Percentiles rank a stretch among this genome's conserved stretches.
These are phyloP conservation scores for Orestias chungarensis DNA, from an alignment of 2,797 vertebrate species.

Conservation along the genomic window DNA sequence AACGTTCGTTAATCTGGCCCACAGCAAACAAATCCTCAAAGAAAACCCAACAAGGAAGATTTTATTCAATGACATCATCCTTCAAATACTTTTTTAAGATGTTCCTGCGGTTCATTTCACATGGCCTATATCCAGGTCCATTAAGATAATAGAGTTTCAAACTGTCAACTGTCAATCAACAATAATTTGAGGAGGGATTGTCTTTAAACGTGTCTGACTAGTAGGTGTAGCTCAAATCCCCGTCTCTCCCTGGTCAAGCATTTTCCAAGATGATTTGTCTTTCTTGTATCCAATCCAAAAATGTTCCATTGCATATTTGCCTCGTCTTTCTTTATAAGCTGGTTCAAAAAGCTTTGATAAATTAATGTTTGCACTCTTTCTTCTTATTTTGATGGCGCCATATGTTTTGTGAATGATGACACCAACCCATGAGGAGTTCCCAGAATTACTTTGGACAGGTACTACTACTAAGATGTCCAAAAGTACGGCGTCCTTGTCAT, in stretches of 20 bases:
- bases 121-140: background rate
- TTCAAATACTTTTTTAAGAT: too few species aligned
- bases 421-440: background rate
- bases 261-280: background rate
- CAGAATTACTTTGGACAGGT: background rate
- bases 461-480: background rate
- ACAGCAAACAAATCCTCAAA: constrained; percentile 35
- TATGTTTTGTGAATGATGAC: too few species aligned
- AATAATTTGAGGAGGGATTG: background rate
- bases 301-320: too few species aligned
- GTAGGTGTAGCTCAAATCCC: background rate
- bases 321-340: too few species aligned
- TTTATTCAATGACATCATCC: background rate
- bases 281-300: background rate
- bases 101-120: too few species aligned
- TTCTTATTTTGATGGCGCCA: too few species aligned
- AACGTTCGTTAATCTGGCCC: constrained; percentile 11
- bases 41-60: constrained; percentile 22
- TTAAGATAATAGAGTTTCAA: background rate
- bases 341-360: too few species aligned
- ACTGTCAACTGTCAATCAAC: background rate
- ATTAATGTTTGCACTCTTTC: too few species aligned
- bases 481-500: background rate
- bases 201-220: background rate
- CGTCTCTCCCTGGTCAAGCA: background rate